Conservation (phyloP, 2,888 invertebrate genomes). For the Drosophila diplacantha region DNA sequence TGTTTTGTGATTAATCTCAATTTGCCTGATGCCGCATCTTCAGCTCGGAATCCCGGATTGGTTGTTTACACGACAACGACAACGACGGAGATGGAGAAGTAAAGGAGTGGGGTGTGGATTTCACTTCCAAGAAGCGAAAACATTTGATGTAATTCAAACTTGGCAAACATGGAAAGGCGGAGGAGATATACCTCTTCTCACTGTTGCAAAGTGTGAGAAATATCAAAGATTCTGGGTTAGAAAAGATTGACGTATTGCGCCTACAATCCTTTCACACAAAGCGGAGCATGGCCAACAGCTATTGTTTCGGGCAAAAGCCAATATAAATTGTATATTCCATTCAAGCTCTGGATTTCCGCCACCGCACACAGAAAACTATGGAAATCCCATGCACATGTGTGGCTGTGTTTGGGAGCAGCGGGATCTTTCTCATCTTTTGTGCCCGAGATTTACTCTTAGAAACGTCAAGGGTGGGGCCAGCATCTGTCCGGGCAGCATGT, state of each 20-base stretch:
- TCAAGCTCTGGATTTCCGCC: neutral
- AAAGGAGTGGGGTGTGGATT: constrained; percentile 9
- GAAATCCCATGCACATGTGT: constrained; percentile 3
- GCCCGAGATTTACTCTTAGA: constrained; percentile 11
- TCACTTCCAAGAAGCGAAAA: constrained; percentile 11
- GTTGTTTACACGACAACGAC: constrained; percentile 12
- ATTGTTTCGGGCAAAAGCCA: constrained; percentile 20
- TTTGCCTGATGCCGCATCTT: constrained; percentile 46
- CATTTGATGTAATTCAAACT: constrained; percentile 26
- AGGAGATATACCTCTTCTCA: neutral
- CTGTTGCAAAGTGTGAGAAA: neutral
- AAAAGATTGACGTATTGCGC: neutral
- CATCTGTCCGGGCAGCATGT: constrained; percentile 30
- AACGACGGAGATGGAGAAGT: neutral
- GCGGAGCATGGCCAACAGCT: neutral
- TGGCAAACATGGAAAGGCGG: neutral
- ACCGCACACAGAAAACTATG: neutral
- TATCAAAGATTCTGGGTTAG: neutral
- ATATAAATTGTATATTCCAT: constrained; percentile 8
- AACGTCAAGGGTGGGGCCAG: neutral
- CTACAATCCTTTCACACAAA: constrained; percentile 2
- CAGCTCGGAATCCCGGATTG: constrained; percentile 8
- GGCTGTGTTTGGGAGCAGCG: neutral
- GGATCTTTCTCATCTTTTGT: constrained; percentile 7
- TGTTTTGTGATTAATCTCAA: constrained; percentile 66